These are phyloP conservation scores for Monomorium pharaonis DNA, from an alignment of 1,140 invertebrate genomes.

Conservation along the genomic window DNA sequence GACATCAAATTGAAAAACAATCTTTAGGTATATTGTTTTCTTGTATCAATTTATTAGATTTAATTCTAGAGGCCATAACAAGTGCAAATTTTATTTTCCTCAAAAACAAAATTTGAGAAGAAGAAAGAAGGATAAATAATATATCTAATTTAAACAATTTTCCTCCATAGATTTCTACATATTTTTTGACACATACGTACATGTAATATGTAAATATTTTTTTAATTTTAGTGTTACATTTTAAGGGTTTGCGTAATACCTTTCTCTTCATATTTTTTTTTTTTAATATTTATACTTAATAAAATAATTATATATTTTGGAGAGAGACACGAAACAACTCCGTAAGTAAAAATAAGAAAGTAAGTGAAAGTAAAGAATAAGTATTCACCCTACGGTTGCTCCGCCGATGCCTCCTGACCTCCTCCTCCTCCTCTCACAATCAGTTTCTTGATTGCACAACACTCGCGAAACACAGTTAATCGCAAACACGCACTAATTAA, in stretches of 20 bases:
- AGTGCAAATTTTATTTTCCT: neutral
- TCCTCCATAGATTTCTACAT: neutral
- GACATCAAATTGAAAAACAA: neutral
- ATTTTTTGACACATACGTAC: neutral
- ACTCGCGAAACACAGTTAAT: neutral
- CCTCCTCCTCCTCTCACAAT: neutral
- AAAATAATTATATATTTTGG: neutral
- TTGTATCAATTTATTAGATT: neutral
- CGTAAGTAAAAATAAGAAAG: neutral
- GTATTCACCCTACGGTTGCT: neutral
- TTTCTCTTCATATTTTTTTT: neutral
- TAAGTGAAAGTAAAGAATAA: conserved; percentile 15
- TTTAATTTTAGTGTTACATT: too few species aligned
- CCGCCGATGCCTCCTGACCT: neutral
- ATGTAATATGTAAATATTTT: neutral
- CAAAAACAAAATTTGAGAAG: neutral
- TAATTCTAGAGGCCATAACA: neutral
- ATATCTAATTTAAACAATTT: neutral
- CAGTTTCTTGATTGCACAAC: neutral
- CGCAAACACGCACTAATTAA: conserved; percentile 2
- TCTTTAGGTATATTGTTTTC: neutral
- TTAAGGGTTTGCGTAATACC: neutral
- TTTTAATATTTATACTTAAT: neutral
- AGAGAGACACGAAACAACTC: neutral
- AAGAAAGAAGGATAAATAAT: neutral